Percentiles rank a stretch among this genome's conserved stretches.
Evolutionary conservation across 2,797 vertebrate species (phyloP).

Genomic region (Enteromius mattozi): DNA sequence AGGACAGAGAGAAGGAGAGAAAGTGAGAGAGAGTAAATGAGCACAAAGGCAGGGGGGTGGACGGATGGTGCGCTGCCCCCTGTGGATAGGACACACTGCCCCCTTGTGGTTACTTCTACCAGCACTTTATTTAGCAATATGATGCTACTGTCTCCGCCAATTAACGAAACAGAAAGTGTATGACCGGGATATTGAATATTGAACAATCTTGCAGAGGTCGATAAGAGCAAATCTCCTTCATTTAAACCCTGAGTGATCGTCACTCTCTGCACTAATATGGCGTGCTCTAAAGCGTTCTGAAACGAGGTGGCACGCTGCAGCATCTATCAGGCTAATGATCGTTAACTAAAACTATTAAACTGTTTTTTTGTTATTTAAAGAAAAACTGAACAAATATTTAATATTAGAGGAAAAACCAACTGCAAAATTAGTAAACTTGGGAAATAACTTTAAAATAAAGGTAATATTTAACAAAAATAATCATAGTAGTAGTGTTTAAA

Average conservation of each 20-base stretch:
- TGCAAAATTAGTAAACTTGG: not conserved
- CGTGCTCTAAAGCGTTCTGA: not conserved
- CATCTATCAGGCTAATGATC: not conserved
- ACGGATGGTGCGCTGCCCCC: slow-evolving; percentile 3
- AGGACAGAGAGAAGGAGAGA: slow-evolving; percentile 29
- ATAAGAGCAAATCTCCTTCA: slow-evolving; percentile 16
- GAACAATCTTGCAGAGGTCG: not conserved
- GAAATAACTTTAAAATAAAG: not conserved
- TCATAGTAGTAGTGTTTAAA: not conserved
- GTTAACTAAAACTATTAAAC: not conserved
- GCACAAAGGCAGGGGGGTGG: slow-evolving; percentile 18
- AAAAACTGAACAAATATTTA: too few species aligned
- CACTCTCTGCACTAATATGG: not conserved
- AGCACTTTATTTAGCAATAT: not conserved
- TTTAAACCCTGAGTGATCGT: slow-evolving; percentile 19
- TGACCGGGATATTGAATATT: slow-evolving; percentile 20
- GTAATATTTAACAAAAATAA: not conserved
- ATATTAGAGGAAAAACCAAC: not conserved
- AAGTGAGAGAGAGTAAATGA: slow-evolving; percentile 28
- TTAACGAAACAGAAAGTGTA: not conserved
- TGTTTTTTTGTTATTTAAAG: not conserved
- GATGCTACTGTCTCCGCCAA: not conserved
- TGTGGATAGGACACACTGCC: slow-evolving; percentile 48
- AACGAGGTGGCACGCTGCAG: not conserved
- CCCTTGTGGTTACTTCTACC: slow-evolving; percentile 46